These are phyloP conservation scores for Drosophila sulfurigaster DNA, from an alignment of 1,140 invertebrate species.

Conservation along the genomic window DNA sequence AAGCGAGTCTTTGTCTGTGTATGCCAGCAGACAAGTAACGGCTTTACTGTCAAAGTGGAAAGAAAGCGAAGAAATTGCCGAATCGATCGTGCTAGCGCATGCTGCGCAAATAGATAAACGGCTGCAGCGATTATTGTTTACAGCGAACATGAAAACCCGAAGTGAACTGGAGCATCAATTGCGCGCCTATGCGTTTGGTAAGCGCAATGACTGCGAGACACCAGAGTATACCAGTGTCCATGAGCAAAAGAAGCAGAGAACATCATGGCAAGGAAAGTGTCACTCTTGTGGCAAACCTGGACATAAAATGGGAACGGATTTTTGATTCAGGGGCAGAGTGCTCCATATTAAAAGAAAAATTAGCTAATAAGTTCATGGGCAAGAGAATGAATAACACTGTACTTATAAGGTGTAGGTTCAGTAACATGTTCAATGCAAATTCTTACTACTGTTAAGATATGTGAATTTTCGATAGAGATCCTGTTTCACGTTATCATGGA, in stretches of 20 bases:
- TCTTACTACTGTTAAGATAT: too few species aligned
- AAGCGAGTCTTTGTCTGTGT: conserved; percentile 16
- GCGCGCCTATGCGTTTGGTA: conserved; percentile 26
- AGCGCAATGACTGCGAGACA: conserved; percentile 9
- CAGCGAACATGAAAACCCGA: conserved; percentile 20
- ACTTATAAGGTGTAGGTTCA: conserved; percentile 7
- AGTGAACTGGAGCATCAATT: conserved; percentile 35
- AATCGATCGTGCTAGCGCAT: conserved; percentile 26
- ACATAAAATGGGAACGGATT: conserved; percentile 8
- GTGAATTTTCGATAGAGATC: too few species aligned
- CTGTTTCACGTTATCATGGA: too few species aligned
- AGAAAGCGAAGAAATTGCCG: conserved; percentile 27
- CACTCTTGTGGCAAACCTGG: conserved; percentile 16
- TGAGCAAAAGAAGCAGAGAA: conserved; percentile 16
- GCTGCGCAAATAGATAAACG: conserved; percentile 20
- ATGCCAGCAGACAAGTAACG: conserved; percentile 18
- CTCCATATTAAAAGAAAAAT: conserved; percentile 18
- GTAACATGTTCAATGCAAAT: neutral
- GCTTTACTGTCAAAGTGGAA: conserved; percentile 27
- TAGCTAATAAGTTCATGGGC: conserved; percentile 13
- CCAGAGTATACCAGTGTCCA: conserved; percentile 14
- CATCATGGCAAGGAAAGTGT: conserved; percentile 5
- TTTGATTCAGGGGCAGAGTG: conserved; percentile 10
- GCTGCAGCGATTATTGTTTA: conserved; percentile 4
- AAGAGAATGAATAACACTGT: conserved; percentile 6